Conservation (phyloP, 2,113 vertebrate species). For the Spea multiplicata region DNA sequence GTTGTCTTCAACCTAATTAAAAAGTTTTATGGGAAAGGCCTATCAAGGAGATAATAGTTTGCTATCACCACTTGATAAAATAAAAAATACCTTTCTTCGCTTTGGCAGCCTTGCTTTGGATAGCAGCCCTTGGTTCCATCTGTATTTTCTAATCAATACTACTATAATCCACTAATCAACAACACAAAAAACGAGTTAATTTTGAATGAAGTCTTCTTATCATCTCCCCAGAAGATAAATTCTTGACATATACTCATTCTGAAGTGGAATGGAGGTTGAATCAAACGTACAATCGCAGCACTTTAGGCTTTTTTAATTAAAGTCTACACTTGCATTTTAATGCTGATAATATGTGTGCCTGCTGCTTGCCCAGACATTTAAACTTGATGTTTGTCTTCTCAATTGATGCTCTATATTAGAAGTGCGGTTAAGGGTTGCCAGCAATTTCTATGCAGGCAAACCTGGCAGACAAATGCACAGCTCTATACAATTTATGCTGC, state of each 20-base stretch:
- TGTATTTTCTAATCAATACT: slow-evolving; percentile 22
- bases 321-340: slow-evolving; percentile 22
- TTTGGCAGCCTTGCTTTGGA: slow-evolving; percentile 18
- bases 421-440: slow-evolving; percentile 13
- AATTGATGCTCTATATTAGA: slow-evolving; percentile 13
- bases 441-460: neutral
- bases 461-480: slow-evolving; percentile 29
- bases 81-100: slow-evolving; percentile 13
- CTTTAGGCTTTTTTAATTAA: slow-evolving; percentile 36
- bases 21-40: too few species aligned
- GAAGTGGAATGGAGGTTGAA: slow-evolving; percentile 18
- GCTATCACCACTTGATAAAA: neutral
- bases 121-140: slow-evolving; percentile 29
- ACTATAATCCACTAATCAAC: slow-evolving; percentile 43
- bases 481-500: slow-evolving; percentile 36
- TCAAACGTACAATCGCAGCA: slow-evolving; percentile 12
- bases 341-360: slow-evolving; percentile 6
- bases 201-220: slow-evolving; percentile 39
- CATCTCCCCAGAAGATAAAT: slow-evolving; percentile 34
- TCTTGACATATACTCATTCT: slow-evolving; percentile 32
- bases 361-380: slow-evolving; percentile 15
- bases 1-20: too few species aligned
- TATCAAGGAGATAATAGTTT: too few species aligned
- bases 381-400: slow-evolving; percentile 15
- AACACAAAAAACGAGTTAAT: slow-evolving; percentile 34